Evolutionary conservation across 2,797 vertebrate genomes (phyloP), one percentile per base, ranked within the genome.

Genomic region (Hypotaenidia philippensis): DNA sequence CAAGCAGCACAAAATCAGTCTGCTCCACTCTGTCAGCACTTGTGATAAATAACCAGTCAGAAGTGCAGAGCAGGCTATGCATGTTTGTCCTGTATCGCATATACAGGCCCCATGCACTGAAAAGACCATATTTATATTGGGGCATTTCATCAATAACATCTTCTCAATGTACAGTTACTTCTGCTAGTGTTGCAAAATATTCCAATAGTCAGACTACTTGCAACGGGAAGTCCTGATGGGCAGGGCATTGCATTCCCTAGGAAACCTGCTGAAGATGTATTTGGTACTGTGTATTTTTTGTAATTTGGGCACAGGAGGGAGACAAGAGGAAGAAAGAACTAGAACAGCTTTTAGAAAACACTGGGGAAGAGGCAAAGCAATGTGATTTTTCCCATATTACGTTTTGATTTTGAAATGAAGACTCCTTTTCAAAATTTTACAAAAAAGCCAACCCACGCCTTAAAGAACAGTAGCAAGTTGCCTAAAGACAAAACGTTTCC

Each of bases 1-100:
- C 0, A 6, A 79, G 22, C 2, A 82, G 61, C 75, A 87, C 9
- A 49, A 53, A 76, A 53, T 56, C 78, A 65, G 45, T 29, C 63
- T 69, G 71, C 65, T 82, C 55, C 72, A 63, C 68, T 82, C 63
- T 6, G 3, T 65, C 82, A 84, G 44, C 65, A 74, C 78, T 89
- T 36, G 38, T 91, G 53, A 76, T 61, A 74, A 87, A 83, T 20
- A 83, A 31, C n/a, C 55, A 61, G 36, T 59, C 57, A 92, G 61
- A 64, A 52, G 25, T 1, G 3, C 44, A 32, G 45, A 66, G 34
- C 49, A 84, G 66, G 36, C 50, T 59, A 50, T 0, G 0, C 2
- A 3, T 22, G 38, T 34, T 70, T 66, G 34, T 26, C 65, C 49
- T 60, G 27, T 52, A 75, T 25, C 34, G 65, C 53, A 57, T 0